Conservation (phyloP, 2,797 vertebrate species). For the Odontamblyopus rebecca region DNA sequence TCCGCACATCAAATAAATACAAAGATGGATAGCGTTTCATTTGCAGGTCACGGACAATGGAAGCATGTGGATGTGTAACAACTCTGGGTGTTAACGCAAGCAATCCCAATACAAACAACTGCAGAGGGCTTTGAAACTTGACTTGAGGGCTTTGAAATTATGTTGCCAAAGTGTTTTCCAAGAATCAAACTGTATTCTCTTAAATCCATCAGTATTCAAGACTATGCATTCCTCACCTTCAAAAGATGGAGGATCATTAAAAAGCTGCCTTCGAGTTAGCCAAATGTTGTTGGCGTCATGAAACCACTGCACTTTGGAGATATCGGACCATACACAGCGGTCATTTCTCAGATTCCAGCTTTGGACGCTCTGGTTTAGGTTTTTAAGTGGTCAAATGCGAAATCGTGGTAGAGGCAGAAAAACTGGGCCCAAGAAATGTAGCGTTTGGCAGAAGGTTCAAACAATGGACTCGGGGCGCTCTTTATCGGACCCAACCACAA, state of each 20-base stretch:
- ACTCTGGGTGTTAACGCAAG: slow-evolving; percentile 55
- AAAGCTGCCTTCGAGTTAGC: slow-evolving; percentile 31
- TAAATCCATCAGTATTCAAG: slow-evolving; percentile 51
- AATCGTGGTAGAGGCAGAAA: slow-evolving; percentile 49
- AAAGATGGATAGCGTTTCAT: slow-evolving; percentile 61
- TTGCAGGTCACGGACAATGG: slow-evolving; percentile 68
- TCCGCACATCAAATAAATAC: slow-evolving; percentile 78
- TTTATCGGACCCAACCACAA: slow-evolving; percentile 68
- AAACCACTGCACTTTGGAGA: slow-evolving; percentile 41
- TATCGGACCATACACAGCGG: slow-evolving; percentile 26
- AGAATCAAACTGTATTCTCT: slow-evolving; percentile 37
- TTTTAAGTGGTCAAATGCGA: slow-evolving; percentile 62
- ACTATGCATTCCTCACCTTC: slow-evolving; percentile 52
- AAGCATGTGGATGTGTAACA: slow-evolving; percentile 55
- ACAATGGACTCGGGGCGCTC: slow-evolving; percentile 41
- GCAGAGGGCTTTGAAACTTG: slow-evolving; percentile 57
- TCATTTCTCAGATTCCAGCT: slow-evolving; percentile 39
- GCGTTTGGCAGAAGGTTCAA: slow-evolving; percentile 62
- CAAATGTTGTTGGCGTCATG: slow-evolving; percentile 51
- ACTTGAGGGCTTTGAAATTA: slow-evolving; percentile 52
- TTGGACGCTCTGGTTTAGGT: slow-evolving; percentile 42
- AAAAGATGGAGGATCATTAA: slow-evolving; percentile 44
- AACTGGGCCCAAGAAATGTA: slow-evolving; percentile 50
- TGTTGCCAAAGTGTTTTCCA: slow-evolving; percentile 46
- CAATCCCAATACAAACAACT: slow-evolving; percentile 65